A percentile compares a stretch with the other conserved stretches of the same genome.
Conservation (phyloP, 2,113 vertebrate genomes). For the Eretmochelys imbricata region DNA sequence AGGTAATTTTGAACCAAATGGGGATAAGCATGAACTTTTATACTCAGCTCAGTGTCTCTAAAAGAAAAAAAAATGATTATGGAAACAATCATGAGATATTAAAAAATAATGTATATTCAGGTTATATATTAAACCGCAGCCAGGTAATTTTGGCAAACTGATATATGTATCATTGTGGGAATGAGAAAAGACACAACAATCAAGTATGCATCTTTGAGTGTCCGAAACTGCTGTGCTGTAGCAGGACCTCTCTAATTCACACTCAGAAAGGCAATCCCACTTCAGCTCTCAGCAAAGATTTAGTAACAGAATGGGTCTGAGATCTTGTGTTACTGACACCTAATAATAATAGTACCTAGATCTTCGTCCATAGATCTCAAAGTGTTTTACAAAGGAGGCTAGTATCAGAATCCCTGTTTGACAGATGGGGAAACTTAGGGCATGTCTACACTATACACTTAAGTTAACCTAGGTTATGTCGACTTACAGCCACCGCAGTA, state of each 20-base stretch:
- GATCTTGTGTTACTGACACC: neutral
- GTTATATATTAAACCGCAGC: neutral
- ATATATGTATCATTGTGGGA: neutral
- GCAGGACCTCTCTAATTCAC: neutral
- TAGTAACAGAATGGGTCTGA: neutral
- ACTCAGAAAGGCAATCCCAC: neutral
- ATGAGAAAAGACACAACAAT: neutral
- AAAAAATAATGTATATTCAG: neutral
- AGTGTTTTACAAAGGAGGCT: too few relatives aligned
- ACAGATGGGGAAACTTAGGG: too few relatives aligned
- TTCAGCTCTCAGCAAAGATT: neutral
- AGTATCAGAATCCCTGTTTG: too few relatives aligned
- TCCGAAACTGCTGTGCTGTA: accelerated
- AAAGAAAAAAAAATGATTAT: neutral
- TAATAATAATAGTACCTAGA: neutral
- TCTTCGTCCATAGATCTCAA: neutral
- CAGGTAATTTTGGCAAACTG: neutral
- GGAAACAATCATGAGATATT: neutral
- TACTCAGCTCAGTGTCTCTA: neutral
- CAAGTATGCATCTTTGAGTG: neutral
- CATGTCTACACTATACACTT: too few relatives aligned
- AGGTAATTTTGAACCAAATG: neutral
- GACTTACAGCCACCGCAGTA: too few relatives aligned
- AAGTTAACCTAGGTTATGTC: too few relatives aligned
- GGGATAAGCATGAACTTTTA: neutral